Evolutionary conservation across 2,888 invertebrate species (phyloP).

Genomic region (Tricholauxania praeusta): DNA sequence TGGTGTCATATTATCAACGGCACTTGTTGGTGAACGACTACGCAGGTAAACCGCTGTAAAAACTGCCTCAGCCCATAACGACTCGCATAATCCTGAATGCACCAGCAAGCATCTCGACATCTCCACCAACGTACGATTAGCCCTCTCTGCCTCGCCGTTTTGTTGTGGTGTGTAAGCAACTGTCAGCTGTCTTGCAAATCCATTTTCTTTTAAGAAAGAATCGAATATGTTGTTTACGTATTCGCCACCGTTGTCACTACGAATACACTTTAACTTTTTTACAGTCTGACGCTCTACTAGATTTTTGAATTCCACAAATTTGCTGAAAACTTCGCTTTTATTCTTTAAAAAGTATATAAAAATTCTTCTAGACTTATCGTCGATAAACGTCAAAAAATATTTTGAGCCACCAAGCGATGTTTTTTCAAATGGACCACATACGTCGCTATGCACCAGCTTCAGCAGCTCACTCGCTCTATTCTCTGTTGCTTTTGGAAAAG

Average conservation of each 20-base stretch:
- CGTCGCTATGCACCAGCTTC: slow-evolving; percentile 24
- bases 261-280: slow-evolving; percentile 10
- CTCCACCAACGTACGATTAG: slow-evolving; percentile 48
- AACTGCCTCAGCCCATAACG: slow-evolving; percentile 49
- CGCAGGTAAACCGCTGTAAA: slow-evolving; percentile 45
- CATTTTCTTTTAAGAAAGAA: slow-evolving; percentile 39
- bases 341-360: slow-evolving; percentile 20
- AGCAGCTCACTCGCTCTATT: slow-evolving; percentile 24
- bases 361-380: slow-evolving; percentile 14
- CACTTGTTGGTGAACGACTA: slow-evolving; percentile 42
- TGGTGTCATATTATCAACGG: slow-evolving; percentile 41
- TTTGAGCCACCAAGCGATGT: slow-evolving; percentile 6
- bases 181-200: slow-evolving; percentile 44
- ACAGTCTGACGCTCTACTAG: slow-evolving; percentile 14
- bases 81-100: slow-evolving; percentile 46
- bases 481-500: slow-evolving; percentile 30
- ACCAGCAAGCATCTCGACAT: slow-evolving; percentile 54
- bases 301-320: slow-evolving; percentile 12
- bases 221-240: slow-evolving; percentile 36
- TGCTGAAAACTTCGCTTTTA: slow-evolving; percentile 9
- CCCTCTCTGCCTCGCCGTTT: slow-evolving; percentile 47
- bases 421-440: slow-evolving; percentile 18
- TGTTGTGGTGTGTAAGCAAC: slow-evolving; percentile 48
- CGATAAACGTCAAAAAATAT: slow-evolving; percentile 23
- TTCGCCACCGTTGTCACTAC: slow-evolving; percentile 29